Percentiles rank a stretch among this genome's conserved stretches.
phyloP scores from a whole-genome alignment of 2,113 vertebrate genomes.

The Dolichotis patagonum region DNA sequence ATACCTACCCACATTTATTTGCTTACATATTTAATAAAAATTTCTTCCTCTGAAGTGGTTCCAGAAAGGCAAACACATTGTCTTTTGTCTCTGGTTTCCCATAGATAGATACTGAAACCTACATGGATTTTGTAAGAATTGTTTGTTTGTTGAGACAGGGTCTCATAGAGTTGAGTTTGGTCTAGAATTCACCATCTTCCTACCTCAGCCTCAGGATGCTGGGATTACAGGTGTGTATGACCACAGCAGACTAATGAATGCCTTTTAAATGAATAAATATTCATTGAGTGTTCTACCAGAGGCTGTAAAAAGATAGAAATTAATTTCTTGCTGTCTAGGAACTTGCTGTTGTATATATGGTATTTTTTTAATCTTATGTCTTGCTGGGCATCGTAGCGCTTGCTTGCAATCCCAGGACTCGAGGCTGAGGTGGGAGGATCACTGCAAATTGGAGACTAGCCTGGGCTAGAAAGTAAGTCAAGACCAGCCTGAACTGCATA shows the following conservation, averaged over 20 bases:
- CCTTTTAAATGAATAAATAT: constrained; percentile 47
- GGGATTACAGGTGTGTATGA: not conserved
- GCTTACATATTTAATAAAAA: not conserved
- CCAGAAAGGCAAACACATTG: not conserved
- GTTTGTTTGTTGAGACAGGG: not conserved
- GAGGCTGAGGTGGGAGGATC: no score
- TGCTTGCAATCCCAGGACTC: not conserved
- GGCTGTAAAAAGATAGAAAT: constrained; percentile 16
- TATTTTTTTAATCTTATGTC: constrained; percentile 18
- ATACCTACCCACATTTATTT: constrained; percentile 12
- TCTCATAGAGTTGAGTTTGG: not conserved
- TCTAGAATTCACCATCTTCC: not conserved
- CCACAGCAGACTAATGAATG: not conserved
- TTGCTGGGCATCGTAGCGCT: not conserved
- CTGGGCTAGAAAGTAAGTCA: not conserved
- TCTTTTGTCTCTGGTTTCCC: constrained; percentile 14
- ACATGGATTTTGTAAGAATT: constrained; percentile 51
- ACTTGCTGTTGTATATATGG: not conserved
- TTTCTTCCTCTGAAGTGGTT: not conserved
- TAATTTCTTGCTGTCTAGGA: constrained; percentile 27
- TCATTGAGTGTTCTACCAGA: not conserved
- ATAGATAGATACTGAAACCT: not conserved
- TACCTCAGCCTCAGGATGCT: not conserved
- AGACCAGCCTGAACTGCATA: not conserved
- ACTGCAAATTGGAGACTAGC: no score